Evolutionary conservation across 1,140 invertebrate genomes (phyloP).

Genomic region (Oedothorax gibbosus): DNA sequence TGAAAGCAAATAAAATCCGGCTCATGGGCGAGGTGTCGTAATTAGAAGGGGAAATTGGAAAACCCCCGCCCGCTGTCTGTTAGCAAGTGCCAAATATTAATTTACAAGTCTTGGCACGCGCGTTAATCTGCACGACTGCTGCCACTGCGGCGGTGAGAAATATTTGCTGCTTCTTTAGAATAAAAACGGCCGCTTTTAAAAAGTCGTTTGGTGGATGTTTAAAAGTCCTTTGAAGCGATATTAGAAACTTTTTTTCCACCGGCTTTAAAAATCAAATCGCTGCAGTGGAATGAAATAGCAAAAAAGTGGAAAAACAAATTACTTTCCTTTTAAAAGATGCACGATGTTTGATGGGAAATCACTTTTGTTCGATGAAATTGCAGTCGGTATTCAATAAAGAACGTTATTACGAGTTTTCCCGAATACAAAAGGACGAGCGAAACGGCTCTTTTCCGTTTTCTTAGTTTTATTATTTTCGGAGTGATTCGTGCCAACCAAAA

Average conservation of each 20-base stretch:
- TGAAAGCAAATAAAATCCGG: slow-evolving; percentile 60
- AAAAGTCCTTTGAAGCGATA: slow-evolving; percentile 47
- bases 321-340: slow-evolving; percentile 61
- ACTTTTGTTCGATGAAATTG: slow-evolving; percentile 61
- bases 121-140: slow-evolving; percentile 50
- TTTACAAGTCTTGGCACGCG: slow-evolving; percentile 56
- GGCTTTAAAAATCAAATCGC: slow-evolving; percentile 57
- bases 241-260: slow-evolving; percentile 57
- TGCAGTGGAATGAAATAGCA: slow-evolving; percentile 46
- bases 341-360: slow-evolving; percentile 60
- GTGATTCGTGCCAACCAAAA: slow-evolving; percentile 17
- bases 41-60: slow-evolving; percentile 61
- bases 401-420: slow-evolving; percentile 58
- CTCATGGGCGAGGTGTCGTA: slow-evolving; percentile 59
- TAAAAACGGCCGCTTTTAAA: slow-evolving; percentile 56
- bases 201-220: slow-evolving; percentile 59
- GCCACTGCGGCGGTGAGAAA: slow-evolving; percentile 52
- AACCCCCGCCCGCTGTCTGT: slow-evolving; percentile 50
- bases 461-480: slow-evolving; percentile 54
- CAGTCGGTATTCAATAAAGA: slow-evolving; percentile 60
- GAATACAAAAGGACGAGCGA: slow-evolving; percentile 51
- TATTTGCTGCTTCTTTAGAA: slow-evolving; percentile 36
- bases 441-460: slow-evolving; percentile 12
- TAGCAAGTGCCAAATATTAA: slow-evolving; percentile 60
- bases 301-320: slow-evolving; percentile 54